Evolutionary conservation across 2,113 vertebrate genomes (phyloP).

Genomic region (Paraplagusia blochii): DNA sequence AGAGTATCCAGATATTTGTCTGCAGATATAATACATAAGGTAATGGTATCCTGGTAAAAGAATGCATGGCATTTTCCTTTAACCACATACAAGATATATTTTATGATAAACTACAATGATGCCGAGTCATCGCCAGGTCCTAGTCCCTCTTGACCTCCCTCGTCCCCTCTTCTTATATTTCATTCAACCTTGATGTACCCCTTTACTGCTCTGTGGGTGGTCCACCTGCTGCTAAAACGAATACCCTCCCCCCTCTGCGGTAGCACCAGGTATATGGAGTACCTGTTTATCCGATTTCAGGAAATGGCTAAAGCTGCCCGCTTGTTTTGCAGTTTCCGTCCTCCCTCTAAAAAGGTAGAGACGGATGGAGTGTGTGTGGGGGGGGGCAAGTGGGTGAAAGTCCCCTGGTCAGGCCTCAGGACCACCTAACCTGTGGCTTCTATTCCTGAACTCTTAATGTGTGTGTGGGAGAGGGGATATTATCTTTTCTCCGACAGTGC

Average conservation of each 20-base stretch:
- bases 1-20: background rate
- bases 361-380: constrained; percentile 33
- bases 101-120: constrained; percentile 29
- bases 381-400: constrained; percentile 54
- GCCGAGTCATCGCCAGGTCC: constrained; percentile 36
- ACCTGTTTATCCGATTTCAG: constrained; percentile 70
- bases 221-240: constrained; percentile 59
- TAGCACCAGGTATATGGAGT: constrained; percentile 55
- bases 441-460: constrained; percentile 79
- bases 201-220: constrained; percentile 71
- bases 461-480: constrained; percentile 67
- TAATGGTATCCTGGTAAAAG: constrained; percentile 25
- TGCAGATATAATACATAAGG: background rate
- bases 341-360: constrained; percentile 40
- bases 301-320: constrained; percentile 54
- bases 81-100: constrained; percentile 23
- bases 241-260: constrained; percentile 27
- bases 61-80: constrained; percentile 53
- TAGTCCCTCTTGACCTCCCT: constrained; percentile 25
- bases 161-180: constrained; percentile 49
- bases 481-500: constrained; percentile 76
- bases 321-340: constrained; percentile 54
- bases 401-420: constrained; percentile 72
- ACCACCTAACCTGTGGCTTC: constrained; percentile 85
- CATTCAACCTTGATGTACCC: constrained; percentile 69